Percentiles rank a stretch among this genome's conserved stretches.
Evolutionary conservation across 2,797 vertebrate species (phyloP).

Genomic region (Champsocephalus esox): DNA sequence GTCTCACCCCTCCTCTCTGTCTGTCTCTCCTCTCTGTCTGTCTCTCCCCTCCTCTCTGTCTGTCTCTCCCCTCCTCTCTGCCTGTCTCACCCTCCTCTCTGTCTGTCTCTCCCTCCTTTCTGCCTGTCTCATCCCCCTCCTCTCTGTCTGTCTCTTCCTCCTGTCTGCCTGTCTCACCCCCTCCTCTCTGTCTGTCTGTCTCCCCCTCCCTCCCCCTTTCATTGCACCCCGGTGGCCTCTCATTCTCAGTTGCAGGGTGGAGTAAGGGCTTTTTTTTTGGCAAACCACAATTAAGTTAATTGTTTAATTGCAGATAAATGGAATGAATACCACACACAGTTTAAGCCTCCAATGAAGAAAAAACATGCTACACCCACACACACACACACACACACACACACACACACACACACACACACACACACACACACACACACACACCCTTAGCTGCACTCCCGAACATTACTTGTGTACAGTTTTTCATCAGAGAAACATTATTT

Average conservation of each 20-base stretch:
- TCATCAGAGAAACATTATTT: slow-evolving; percentile 49
- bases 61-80: too few relatives aligned
- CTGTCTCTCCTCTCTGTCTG: too few relatives aligned
- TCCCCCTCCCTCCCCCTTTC: not conserved
- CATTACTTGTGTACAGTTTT: slow-evolving; percentile 40
- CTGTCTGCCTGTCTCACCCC: not conserved
- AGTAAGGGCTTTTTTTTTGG: slow-evolving; percentile 54
- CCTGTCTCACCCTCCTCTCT: not conserved
- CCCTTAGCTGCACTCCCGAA: slow-evolving; percentile 32
- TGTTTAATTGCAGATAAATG: slow-evolving; percentile 81
- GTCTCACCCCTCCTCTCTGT: too few relatives aligned
- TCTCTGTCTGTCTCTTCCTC: too few relatives aligned
- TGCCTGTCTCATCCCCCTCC: too few relatives aligned
- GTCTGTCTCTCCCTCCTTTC: too few relatives aligned
- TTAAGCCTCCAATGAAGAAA: slow-evolving; percentile 37
- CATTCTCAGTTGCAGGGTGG: slow-evolving; percentile 61
- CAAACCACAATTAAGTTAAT: slow-evolving; percentile 80
- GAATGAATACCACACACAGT: slow-evolving; percentile 76
- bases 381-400: slow-evolving; percentile 15
- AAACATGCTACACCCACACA: slow-evolving; percentile 13
- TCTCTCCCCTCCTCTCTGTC: too few relatives aligned
- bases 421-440: slow-evolving; percentile 4
- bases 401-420: slow-evolving; percentile 13
- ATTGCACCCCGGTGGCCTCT: slow-evolving; percentile 63
- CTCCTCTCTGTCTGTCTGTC: not conserved